Evolutionary conservation across 2,113 vertebrate genomes (phyloP), one percentile per base, ranked within the genome.

Genomic region (Murina feae): DNA sequence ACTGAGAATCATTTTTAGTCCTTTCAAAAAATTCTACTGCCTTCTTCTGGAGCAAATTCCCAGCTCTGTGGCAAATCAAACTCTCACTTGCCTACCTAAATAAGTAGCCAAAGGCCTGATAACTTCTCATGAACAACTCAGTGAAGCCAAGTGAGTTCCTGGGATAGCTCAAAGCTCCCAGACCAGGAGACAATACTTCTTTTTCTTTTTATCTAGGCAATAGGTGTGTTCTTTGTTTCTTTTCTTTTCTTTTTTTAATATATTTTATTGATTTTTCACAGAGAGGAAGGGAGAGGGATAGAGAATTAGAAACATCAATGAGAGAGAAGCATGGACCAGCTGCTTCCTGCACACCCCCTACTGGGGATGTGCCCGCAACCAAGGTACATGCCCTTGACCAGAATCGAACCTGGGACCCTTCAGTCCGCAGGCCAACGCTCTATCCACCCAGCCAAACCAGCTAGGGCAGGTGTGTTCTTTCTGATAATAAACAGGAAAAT

Each of bases 71-170:
- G 37, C 80, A 25, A 93, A 89, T 81, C 11, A 76, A 89, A 93
- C 78, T 75, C 47, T 58, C 28, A 42, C 42, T 93, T 93, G 47
- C 28, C 58, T 58, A 55, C n/a, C 42, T 84, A 89, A 93, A 89
- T 66, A 84, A 90, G 86, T 89, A 78, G 37, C 35, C 44, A 84
- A 42, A 25, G 47, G n/a, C 75, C 35, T 95, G 83, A 4, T 75
- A 39, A 94, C 75, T 93, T 95, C 60, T 87, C 25, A 84, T 74
- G 42, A 87, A 85, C 81, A 76, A 81, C 2, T 58, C 28, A 78
- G 11, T 49, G 42, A 88, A 53, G 37, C 79, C 6, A 30, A 42
- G n/a, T 78, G 32, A 2, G 23, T 68, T 88, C 13, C 37, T 95
- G 58, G 32, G 37, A 75, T 32, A 80, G 63, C 28, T 82, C n/a